A percentile compares a stretch with the other conserved stretches of the same genome.
phyloP scores from a whole-genome alignment of 2,888 invertebrate species.

The Caenorhabditis parvicauda region DNA sequence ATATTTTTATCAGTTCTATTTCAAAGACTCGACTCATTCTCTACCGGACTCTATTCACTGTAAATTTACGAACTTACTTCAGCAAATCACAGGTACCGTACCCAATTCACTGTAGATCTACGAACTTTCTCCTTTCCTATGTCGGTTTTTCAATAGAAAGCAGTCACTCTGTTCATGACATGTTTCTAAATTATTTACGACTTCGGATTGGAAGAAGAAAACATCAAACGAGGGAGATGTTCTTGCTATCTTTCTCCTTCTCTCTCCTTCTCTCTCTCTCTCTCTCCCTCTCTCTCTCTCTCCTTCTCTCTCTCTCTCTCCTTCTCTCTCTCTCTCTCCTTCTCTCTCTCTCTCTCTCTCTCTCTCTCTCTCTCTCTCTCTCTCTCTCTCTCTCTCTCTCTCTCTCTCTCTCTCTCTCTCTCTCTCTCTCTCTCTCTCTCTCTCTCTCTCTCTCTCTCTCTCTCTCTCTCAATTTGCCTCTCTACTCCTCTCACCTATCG shows the following conservation, averaged over 20 bases:
- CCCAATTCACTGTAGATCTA: no score
- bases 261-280: not conserved
- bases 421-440: not conserved
- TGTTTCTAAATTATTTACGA: no score
- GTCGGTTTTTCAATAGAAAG: no score
- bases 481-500: not conserved
- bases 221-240: constrained; percentile 2
- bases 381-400: not conserved
- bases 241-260: constrained; percentile 3
- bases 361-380: not conserved
- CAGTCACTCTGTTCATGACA: no score
- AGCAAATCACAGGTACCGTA: no score
- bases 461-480: not conserved
- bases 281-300: not conserved
- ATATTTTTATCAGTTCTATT: no score
- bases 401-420: constrained; percentile 1
- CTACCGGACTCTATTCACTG: no score
- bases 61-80: no score
- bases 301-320: constrained; percentile 2
- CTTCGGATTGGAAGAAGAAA: no score
- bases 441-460: not conserved
- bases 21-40: no score
- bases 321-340: not conserved
- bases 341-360: constrained; percentile 1
- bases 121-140: no score